Percentiles rank a stretch among this genome's conserved stretches.
phyloP scores from a whole-genome alignment of 2,888 invertebrate genomes.

The Dione vanillae region DNA sequence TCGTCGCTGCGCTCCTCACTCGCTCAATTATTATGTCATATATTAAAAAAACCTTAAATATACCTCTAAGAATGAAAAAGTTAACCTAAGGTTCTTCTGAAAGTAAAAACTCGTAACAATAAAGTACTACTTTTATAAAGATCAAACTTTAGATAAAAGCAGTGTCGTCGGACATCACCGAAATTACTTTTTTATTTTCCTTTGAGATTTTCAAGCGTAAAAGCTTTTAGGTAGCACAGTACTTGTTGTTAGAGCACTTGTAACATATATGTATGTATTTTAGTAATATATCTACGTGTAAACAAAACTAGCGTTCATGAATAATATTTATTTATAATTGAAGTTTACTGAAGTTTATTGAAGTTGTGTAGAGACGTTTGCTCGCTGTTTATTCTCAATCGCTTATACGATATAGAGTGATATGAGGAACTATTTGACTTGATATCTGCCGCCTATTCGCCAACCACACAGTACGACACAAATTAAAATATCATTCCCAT shows the following conservation, averaged over 20 bases:
- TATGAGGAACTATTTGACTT: too few relatives aligned
- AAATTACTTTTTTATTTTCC: slow-evolving; percentile 10
- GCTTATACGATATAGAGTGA: too few relatives aligned
- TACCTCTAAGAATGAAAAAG: neutral
- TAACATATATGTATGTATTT: neutral
- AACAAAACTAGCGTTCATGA: too few relatives aligned
- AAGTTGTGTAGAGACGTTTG: too few relatives aligned
- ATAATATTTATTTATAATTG: too few relatives aligned
- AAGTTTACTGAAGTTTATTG: too few relatives aligned
- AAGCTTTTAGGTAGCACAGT: neutral
- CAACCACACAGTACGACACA: too few relatives aligned
- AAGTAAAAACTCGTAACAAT: slow-evolving; percentile 8
- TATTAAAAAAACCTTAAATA: neutral
- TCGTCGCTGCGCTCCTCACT: too few relatives aligned
- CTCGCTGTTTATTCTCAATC: too few relatives aligned
- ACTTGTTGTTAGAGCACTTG: neutral
- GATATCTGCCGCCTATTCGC: too few relatives aligned
- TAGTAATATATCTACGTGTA: neutral
- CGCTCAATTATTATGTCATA: too few relatives aligned
- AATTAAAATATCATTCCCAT: too few relatives aligned
- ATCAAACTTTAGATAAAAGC: neutral
- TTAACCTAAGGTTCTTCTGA: neutral
- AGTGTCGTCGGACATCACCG: neutral
- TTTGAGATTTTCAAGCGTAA: neutral
- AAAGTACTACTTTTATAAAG: slow-evolving; percentile 7